These are phyloP conservation scores for Nanger granti DNA, from an alignment of 2,113 vertebrate species.

Conservation along the genomic window DNA sequence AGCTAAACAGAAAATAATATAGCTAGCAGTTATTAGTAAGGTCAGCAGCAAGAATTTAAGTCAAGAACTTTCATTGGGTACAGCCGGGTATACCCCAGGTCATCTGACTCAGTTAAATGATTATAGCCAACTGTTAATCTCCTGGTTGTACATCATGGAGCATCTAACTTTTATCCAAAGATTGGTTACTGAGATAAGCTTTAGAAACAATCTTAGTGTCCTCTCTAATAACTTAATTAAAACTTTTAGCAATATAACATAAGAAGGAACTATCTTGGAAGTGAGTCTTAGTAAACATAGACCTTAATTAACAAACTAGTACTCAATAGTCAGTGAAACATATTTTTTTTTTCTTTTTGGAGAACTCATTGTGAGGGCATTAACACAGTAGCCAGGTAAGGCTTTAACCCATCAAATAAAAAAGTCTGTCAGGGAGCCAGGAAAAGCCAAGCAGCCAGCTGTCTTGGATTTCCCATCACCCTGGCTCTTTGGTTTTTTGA, in stretches of 20 bases:
- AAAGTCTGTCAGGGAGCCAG: neutral
- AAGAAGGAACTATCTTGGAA: neutral
- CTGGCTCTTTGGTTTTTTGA: neutral
- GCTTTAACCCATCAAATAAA: neutral
- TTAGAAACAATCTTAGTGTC: neutral
- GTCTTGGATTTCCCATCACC: neutral
- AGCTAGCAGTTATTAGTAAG: neutral
- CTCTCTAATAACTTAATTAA: neutral
- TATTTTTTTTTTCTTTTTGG: neutral
- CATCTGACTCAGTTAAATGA: neutral
- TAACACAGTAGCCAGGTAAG: neutral
- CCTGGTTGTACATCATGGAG: neutral
- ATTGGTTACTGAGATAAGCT: neutral
- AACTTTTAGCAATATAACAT: neutral
- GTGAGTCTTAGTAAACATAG: neutral
- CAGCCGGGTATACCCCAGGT: neutral
- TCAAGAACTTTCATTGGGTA: neutral
- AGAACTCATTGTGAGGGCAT: neutral
- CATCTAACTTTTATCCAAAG: neutral
- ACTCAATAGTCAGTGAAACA: neutral
- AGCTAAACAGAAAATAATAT: neutral
- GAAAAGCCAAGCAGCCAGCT: neutral
- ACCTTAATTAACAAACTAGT: neutral
- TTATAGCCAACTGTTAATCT: neutral
- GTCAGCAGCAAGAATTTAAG: neutral